Conservation (phyloP, 2,888 invertebrate genomes). For the Cynaeus angustus region DNA sequence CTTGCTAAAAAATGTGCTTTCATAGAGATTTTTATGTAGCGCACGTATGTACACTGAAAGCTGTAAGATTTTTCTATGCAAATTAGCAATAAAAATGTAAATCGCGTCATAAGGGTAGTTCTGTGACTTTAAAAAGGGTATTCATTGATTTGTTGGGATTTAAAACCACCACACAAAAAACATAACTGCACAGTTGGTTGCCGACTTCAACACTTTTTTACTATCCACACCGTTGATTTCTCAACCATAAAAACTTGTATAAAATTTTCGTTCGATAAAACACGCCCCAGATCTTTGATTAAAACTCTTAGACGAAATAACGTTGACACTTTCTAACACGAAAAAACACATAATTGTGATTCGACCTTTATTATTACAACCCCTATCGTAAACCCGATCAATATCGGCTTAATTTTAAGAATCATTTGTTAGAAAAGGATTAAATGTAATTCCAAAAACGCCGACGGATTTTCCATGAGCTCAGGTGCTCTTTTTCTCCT, state of each 20-base stretch:
- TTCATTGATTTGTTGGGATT: not conserved
- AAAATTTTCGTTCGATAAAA: not conserved
- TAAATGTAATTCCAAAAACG: too few species aligned
- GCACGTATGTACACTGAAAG: not conserved
- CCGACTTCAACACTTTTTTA: slow-evolving; percentile 1
- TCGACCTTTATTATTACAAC: slow-evolving; percentile 1
- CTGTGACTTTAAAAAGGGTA: not conserved
- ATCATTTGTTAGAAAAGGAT: slow-evolving; percentile 13
- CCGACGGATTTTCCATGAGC: too few species aligned
- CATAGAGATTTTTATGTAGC: slow-evolving; percentile 6
- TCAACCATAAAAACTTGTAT: not conserved
- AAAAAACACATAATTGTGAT: not conserved
- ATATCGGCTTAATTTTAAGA: slow-evolving; percentile 14
- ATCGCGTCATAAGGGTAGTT: not conserved
- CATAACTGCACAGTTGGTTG: slow-evolving; percentile 14
- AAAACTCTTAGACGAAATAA: slow-evolving; percentile 6
- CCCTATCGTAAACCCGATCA: slow-evolving; percentile 8
- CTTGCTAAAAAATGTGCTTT: slow-evolving; percentile 17
- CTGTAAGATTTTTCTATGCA: slow-evolving; percentile 10
- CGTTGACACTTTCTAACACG: not conserved
- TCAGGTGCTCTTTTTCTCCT: not conserved
- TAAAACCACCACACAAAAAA: slow-evolving; percentile 1
- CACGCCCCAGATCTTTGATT: slow-evolving; percentile 2
- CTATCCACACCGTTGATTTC: not conserved
- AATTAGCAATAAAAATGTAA: slow-evolving; percentile 11